Base-by-base conservation (phyloP, 1,140 invertebrate genomes). In the Drosophila eugracilis region DNA sequence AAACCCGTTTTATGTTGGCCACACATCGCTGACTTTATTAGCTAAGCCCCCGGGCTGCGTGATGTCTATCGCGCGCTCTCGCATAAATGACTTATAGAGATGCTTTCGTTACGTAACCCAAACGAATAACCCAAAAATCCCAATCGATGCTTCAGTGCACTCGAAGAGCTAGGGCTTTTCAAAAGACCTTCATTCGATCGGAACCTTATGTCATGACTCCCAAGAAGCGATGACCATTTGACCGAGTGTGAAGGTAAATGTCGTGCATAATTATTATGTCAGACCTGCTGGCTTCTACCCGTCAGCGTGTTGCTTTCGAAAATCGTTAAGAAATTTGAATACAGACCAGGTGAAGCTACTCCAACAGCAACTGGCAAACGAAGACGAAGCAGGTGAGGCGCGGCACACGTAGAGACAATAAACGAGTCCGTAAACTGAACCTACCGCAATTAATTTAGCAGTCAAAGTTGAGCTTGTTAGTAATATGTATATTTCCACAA, bases 181-280 rank as follows among this genome's bases (percentile, higher is more conserved):
- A 12, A 45, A 15, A 54, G 19, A 57, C 53, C 55, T 45, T 59
- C 48, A 41, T 15, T 67, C 53, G 32, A 22, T 53, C 44, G 47
- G 28, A 41, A 66, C 44, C 75, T 86, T 86, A 86, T 88, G 70
- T 86, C 81, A 86, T 58, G 21, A 15, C 10, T 19, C 30, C 17
- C 67, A 47, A 76, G 55, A 58, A 44, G 37, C 45, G 44, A 1
- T 5, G 44, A 28, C 52, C 59, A 58, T 37, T 48, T 74, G 63
- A 75, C 50, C 75, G 59, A 66, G 59, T 77, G 81, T 57, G 73
- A 71, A 70, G 77, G 67, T 75, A 81, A 65, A 58, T 77, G 59
- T 81, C 69, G 77, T 81, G 78, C 74, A 86, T 88, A 86, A 81
- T 86, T 88, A 86, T 86, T 86, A 86, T 86, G 81, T 88, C 81